A percentile compares a stretch with the other conserved stretches of the same genome.
These are phyloP conservation scores for Diabrotica undecimpunctata DNA, from an alignment of 1,140 invertebrate genomes.

Conservation along the genomic window DNA sequence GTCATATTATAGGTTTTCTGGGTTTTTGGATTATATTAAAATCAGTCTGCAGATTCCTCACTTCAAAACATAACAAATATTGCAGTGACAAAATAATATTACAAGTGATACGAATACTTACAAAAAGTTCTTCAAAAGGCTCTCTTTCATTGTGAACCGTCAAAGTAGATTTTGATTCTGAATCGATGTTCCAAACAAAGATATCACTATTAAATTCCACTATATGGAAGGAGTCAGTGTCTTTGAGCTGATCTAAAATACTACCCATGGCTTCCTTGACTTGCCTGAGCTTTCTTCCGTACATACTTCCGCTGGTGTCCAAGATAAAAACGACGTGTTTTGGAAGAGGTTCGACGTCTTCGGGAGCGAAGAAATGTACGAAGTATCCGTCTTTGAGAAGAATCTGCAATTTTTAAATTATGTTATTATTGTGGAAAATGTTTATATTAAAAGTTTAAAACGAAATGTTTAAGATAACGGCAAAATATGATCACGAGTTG, in stretches of 20 bases:
- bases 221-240: conserved; percentile 64
- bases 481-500: too few relatives aligned
- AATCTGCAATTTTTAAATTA: conserved; percentile 14
- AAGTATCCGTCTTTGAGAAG: conserved; percentile 70
- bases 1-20: too few relatives aligned
- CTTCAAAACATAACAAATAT: too few relatives aligned
- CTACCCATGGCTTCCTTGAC: conserved; percentile 63
- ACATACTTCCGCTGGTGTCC: conserved; percentile 69
- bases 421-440: background rate
- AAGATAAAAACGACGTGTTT: conserved; percentile 70
- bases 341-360: conserved; percentile 54
- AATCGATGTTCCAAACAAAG: conserved; percentile 33
- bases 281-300: conserved; percentile 60
- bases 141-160: background rate
- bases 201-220: conserved; percentile 57
- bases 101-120: background rate
- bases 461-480: too few relatives aligned
- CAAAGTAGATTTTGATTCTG: background rate
- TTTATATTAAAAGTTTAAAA: too few relatives aligned
- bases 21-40: too few relatives aligned
- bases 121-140: conserved; percentile 5
- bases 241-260: conserved; percentile 59
- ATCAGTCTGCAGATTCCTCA: too few relatives aligned
- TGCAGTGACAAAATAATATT: too few relatives aligned
- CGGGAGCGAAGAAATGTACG: conserved; percentile 69